Conservation (phyloP, 2,113 vertebrate genomes). For the Rhynchopsitta pachyrhyncha region DNA sequence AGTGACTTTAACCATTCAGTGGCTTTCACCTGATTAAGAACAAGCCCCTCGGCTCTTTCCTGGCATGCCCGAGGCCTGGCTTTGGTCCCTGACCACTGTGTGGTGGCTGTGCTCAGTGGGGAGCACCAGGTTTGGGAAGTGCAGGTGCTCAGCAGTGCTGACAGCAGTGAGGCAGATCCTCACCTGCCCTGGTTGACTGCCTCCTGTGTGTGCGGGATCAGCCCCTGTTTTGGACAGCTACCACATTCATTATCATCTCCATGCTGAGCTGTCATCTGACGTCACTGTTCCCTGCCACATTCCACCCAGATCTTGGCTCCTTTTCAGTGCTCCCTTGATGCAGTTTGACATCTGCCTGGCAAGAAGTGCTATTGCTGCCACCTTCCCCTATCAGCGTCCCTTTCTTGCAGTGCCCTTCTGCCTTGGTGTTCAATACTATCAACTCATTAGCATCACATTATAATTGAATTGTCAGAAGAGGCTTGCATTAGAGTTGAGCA, state of each 20-base stretch:
- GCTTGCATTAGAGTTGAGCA: neutral
- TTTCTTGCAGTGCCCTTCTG: neutral
- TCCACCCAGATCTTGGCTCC: neutral
- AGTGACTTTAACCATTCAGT: neutral
- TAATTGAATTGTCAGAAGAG: constrained; percentile 10
- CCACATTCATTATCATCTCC: neutral
- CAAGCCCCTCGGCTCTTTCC: neutral
- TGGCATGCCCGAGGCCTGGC: neutral
- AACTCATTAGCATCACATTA: neutral
- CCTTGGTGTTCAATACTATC: neutral
- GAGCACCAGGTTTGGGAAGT: neutral
- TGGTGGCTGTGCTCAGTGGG: neutral
- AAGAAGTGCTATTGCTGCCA: neutral
- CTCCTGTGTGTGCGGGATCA: neutral
- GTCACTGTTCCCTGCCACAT: neutral
- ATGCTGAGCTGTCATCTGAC: neutral
- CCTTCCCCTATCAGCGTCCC: neutral
- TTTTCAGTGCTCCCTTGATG: neutral
- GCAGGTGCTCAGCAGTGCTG: neutral
- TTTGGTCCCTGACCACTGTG: neutral
- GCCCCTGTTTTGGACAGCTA: neutral
- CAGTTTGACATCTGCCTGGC: neutral
- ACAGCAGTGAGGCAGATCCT: neutral
- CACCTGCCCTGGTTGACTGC: neutral
- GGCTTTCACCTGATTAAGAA: neutral